Conservation (phyloP, 2,113 vertebrate genomes). For the Orthonyx spaldingii region DNA sequence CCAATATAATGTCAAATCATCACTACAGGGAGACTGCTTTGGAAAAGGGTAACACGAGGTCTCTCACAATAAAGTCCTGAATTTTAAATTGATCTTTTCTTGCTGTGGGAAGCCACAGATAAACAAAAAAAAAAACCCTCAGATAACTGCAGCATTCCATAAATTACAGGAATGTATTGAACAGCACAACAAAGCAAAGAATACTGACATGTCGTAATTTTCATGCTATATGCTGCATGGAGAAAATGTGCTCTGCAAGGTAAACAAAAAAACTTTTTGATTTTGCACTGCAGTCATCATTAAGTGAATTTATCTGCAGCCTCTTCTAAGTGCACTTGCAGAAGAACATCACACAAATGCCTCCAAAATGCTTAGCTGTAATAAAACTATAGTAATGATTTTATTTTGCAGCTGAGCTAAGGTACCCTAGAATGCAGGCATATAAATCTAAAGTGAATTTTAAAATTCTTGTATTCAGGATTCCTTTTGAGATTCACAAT, state of each 20-base stretch:
- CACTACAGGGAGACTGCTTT: background rate
- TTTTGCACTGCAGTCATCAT: constrained; percentile 19
- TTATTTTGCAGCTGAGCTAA: background rate
- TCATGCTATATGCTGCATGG: background rate
- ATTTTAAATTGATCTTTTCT: background rate
- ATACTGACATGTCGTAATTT: background rate
- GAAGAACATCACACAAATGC: background rate
- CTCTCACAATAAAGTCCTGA: background rate
- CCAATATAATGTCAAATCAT: background rate
- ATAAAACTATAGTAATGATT: background rate
- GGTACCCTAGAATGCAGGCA: background rate
- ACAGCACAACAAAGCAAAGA: background rate
- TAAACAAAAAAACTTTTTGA: constrained; percentile 26
- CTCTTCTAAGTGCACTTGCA: constrained; percentile 2
- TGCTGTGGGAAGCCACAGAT: background rate
- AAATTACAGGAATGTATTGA: background rate
- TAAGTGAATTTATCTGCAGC: constrained; percentile 35
- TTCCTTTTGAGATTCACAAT: background rate
- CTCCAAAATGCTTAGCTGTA: constrained; percentile 11
- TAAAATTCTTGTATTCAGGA: background rate
- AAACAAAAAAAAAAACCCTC: background rate
- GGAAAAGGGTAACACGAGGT: background rate
- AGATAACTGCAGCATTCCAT: background rate
- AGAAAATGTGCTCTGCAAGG: background rate
- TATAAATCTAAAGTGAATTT: background rate